Conservation (phyloP, 2,888 invertebrate species). For the Mythimna impura region DNA sequence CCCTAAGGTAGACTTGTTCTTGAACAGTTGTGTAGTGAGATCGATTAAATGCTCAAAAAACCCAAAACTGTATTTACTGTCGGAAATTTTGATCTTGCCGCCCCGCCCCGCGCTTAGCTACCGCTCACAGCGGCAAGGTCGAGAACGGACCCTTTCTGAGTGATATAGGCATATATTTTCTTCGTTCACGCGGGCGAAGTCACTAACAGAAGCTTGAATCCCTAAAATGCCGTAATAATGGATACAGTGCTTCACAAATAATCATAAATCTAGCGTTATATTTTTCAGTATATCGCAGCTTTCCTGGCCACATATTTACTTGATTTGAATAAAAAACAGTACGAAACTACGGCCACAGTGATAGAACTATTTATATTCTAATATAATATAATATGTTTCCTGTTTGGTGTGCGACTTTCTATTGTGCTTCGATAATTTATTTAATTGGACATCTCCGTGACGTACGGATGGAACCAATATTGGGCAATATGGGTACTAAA, state of each 20-base stretch:
- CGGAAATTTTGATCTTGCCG: too few species aligned
- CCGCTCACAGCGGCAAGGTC: too few species aligned
- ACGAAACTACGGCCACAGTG: conserved; percentile 62
- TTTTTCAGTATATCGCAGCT: conserved; percentile 25
- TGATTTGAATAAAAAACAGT: conserved; percentile 74
- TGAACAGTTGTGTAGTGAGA: too few species aligned
- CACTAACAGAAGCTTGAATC: not conserved
- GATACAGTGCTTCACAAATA: not conserved
- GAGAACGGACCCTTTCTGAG: too few species aligned
- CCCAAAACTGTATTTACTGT: too few species aligned
- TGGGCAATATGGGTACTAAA: conserved; percentile 13
- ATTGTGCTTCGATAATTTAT: conserved; percentile 66
- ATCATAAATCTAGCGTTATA: not conserved
- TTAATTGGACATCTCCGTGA: conserved; percentile 58
- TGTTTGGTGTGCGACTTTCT: conserved; percentile 73
- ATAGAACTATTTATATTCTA: conserved; percentile 74
- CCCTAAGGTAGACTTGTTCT: too few species aligned
- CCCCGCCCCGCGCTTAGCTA: too few species aligned
- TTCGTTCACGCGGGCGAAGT: too few species aligned
- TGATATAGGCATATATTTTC: too few species aligned
- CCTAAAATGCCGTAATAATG: not conserved
- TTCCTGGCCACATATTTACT: conserved; percentile 53
- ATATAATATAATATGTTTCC: conserved; percentile 69
- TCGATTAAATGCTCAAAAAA: too few species aligned
- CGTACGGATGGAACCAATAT: conserved; percentile 41